phyloP scores from a whole-genome alignment of 2,113 vertebrate species.

The Salvelinus sp. region DNA sequence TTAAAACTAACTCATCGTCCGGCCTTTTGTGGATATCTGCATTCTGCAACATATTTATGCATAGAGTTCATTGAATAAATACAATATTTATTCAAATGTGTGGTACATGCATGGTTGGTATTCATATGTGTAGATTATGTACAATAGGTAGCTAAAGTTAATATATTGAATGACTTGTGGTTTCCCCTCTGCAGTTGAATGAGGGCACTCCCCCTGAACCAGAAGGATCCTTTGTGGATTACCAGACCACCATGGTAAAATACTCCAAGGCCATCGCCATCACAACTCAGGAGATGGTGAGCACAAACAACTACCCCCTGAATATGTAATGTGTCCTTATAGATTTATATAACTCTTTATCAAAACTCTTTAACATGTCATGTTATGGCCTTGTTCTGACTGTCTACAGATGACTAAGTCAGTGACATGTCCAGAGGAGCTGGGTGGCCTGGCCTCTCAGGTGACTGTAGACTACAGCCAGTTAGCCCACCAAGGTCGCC shows the following conservation, averaged over 20 bases:
- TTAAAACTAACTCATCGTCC: no score
- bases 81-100: no score
- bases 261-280: slow-evolving; percentile 96
- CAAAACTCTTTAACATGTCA: neutral
- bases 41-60: no score
- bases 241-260: slow-evolving; percentile 98
- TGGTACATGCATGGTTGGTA: no score
- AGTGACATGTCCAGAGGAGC: slow-evolving; percentile 94
- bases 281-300: slow-evolving; percentile 98
- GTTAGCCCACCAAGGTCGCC: slow-evolving; percentile 90
- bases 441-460: slow-evolving; percentile 96
- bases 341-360: neutral
- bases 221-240: slow-evolving; percentile 94
- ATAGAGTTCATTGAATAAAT: no score
- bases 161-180: neutral
- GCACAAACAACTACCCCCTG: slow-evolving; percentile 23
- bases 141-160: no score
- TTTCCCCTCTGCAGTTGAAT: slow-evolving; percentile 78
- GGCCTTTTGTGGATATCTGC: no score
- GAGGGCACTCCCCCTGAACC: slow-evolving; percentile 93
- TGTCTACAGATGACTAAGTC: slow-evolving; percentile 94
- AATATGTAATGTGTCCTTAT: neutral
- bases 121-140: no score
- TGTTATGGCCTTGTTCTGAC: no score
- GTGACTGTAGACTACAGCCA: slow-evolving; percentile 97